A percentile compares a stretch with the other conserved stretches of the same genome.
These are phyloP conservation scores for Indicator maculatus DNA, from an alignment of 2,113 vertebrate genomes.

Conservation along the genomic window DNA sequence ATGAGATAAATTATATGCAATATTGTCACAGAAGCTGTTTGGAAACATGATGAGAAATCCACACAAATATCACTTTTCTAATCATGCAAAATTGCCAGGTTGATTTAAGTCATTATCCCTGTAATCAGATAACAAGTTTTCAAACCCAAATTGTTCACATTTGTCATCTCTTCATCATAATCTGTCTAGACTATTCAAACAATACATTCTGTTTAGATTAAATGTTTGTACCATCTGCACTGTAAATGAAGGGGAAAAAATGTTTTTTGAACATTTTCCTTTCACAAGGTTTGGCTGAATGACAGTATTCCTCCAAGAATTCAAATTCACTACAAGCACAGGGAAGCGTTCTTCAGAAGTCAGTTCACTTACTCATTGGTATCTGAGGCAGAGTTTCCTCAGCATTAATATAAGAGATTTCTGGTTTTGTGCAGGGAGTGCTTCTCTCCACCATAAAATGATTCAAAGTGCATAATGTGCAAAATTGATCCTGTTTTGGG, in stretches of 20 bases:
- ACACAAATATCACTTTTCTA: conserved; percentile 35
- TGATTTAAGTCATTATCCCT: conserved; percentile 32
- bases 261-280: background rate
- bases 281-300: background rate
- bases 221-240: background rate
- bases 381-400: conserved; percentile 2
- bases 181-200: background rate
- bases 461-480: background rate
- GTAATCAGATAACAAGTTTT: conserved; percentile 42
- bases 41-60: conserved; percentile 41
- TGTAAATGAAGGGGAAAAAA: background rate
- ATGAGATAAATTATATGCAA: background rate
- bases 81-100: conserved; percentile 40
- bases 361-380: conserved; percentile 8
- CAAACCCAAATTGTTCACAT: conserved; percentile 5
- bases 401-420: background rate
- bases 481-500: background rate
- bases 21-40: background rate
- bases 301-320: background rate
- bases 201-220: background rate
- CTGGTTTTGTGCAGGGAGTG: background rate
- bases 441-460: background rate
- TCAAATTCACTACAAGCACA: background rate
- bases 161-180: conserved; percentile 2
- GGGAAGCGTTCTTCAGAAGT: background rate